phyloP scores from a whole-genome alignment of 1,140 invertebrate species.

The Brachionus sp. region DNA sequence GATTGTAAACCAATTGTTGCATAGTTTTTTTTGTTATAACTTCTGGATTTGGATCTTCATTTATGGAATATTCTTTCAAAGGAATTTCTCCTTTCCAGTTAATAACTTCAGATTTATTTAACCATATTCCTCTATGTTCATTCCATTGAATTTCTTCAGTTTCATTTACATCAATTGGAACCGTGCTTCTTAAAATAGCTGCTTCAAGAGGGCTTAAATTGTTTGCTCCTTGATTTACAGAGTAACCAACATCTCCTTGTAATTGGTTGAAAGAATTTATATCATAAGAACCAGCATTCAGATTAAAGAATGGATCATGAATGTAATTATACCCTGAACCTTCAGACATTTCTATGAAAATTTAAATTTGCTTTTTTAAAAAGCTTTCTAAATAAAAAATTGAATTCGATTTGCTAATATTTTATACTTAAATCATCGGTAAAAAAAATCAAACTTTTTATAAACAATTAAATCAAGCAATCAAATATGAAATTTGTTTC shows the following conservation, averaged over 20 bases:
- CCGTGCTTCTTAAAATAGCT: conserved; percentile 8
- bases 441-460: neutral
- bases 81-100: conserved; percentile 40
- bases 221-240: neutral
- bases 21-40: conserved; percentile 15
- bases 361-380: neutral
- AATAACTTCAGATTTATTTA: conserved; percentile 26
- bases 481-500: conserved; percentile 21
- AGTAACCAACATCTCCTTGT: neutral
- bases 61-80: conserved; percentile 39
- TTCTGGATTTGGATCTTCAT: conserved; percentile 46
- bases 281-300: conserved; percentile 13
- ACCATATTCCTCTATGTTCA: conserved; percentile 34
- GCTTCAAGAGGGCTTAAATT: conserved; percentile 28
- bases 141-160: conserved; percentile 37
- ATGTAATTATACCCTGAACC: neutral
- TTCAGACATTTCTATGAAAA: neutral
- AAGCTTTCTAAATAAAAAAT: neutral
- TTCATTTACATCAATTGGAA: conserved; percentile 45
- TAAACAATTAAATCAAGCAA: conserved; percentile 27
- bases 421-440: neutral
- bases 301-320: neutral
- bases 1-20: conserved; percentile 31
- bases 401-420: neutral
- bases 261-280: neutral